Evolutionary conservation across 2,888 invertebrate species (phyloP).

Genomic region (Scaptomyza polygonia): DNA sequence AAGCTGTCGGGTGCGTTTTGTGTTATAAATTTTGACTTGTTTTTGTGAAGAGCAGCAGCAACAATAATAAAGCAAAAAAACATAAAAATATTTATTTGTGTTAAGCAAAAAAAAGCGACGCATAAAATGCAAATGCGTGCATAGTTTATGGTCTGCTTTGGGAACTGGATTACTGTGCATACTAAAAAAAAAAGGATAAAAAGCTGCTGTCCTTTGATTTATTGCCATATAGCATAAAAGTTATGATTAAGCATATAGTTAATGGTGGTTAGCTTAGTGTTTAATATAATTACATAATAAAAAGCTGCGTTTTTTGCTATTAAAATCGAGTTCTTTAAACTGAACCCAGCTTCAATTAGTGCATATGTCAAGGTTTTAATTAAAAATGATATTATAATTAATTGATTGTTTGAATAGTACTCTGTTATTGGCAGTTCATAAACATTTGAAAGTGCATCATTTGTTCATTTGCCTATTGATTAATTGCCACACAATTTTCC

Average conservation of each 20-base stretch:
- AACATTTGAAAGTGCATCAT: not conserved
- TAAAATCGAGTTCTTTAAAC: not conserved
- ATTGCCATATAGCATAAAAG: slow-evolving; percentile 2
- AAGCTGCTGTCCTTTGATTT: slow-evolving; percentile 28
- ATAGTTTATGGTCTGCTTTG: slow-evolving; percentile 22
- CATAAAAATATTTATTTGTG: slow-evolving; percentile 7
- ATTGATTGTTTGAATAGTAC: not conserved
- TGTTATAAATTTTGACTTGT: slow-evolving; percentile 74
- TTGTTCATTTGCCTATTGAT: slow-evolving; percentile 27
- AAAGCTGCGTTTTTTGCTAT: not conserved
- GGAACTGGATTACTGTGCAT: slow-evolving; percentile 15
- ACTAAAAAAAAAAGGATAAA: slow-evolving; percentile 6
- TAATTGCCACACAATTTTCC: slow-evolving; percentile 48
- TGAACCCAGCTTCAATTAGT: no score
- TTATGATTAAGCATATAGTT: slow-evolving; percentile 5
- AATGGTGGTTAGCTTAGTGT: not conserved
- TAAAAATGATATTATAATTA: no score
- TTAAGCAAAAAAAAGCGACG: not conserved
- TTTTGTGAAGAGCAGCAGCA: slow-evolving; percentile 48
- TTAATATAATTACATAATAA: not conserved
- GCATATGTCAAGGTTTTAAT: not conserved
- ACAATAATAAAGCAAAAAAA: slow-evolving; percentile 13
- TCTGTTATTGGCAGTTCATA: not conserved
- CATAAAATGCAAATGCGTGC: slow-evolving; percentile 50
- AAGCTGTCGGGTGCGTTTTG: slow-evolving; percentile 74